phyloP scores from a whole-genome alignment of 2,113 vertebrate species.

The Neomonachus schauinslandi region DNA sequence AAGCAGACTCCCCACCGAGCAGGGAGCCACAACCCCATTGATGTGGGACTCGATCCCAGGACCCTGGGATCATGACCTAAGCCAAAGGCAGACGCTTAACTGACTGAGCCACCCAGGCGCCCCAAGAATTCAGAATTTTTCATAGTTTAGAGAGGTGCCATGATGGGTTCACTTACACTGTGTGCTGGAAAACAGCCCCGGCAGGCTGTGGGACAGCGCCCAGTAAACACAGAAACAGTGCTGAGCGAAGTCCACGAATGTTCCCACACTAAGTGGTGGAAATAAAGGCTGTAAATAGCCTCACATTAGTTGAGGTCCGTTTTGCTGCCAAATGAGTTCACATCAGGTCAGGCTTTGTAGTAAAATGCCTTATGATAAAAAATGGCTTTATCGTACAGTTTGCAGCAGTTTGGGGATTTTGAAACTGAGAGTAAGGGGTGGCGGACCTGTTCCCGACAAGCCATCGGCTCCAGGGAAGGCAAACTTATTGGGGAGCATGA shows the following conservation, averaged over 20 bases:
- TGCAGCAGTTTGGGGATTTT: conserved; percentile 36
- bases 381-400: neutral
- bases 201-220: neutral
- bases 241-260: conserved; percentile 57
- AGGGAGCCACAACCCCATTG: fast-evolving
- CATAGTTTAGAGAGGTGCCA: neutral
- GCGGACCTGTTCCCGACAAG: neutral
- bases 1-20: neutral
- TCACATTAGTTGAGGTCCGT: neutral
- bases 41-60: neutral
- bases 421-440: neutral
- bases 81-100: neutral
- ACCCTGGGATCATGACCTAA: neutral
- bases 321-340: conserved; percentile 52
- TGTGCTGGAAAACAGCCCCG: neutral
- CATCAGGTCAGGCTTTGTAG: conserved; percentile 8
- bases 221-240: conserved; percentile 53
- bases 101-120: neutral
- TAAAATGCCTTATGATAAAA: neutral
- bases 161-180: neutral
- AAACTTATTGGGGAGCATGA: neutral
- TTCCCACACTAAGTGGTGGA: conserved; percentile 46
- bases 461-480: neutral
- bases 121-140: neutral
- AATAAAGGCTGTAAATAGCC: conserved; percentile 58